phyloP scores from a whole-genome alignment of 92 coral and sea anemone species.

The Zoanthus solanderi region DNA sequence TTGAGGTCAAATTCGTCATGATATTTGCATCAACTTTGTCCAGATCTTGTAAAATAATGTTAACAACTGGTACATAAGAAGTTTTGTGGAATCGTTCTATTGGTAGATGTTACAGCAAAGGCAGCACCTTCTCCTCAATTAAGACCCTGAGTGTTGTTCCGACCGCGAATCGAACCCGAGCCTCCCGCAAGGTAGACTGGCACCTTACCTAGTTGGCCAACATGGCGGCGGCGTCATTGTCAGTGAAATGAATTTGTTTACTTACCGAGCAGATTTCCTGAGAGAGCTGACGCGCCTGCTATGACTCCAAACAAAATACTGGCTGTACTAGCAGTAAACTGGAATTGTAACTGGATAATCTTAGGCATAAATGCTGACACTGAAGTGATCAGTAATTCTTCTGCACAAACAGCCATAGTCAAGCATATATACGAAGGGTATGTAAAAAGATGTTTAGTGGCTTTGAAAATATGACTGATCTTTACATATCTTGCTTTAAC shows the following conservation, averaged over 20 bases:
- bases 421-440: constrained; percentile 70
- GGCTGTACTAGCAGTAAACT: constrained; percentile 59
- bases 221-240: too few relatives aligned
- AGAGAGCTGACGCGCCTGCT: constrained; percentile 67
- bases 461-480: constrained; percentile 72
- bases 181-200: too few relatives aligned
- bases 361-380: constrained; percentile 83
- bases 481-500: constrained; percentile 55
- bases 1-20: constrained; percentile 75
- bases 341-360: constrained; percentile 73
- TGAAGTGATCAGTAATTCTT: constrained; percentile 67
- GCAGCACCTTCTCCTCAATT: too few relatives aligned
- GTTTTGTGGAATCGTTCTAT: too few relatives aligned
- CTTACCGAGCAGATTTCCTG: constrained; percentile 85
- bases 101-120: too few relatives aligned
- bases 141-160: too few relatives aligned
- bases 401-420: constrained; percentile 74
- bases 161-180: too few relatives aligned
- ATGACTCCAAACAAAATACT: constrained; percentile 77
- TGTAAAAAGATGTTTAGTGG: constrained; percentile 72
- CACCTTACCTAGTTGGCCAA: too few relatives aligned
- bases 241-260: neutral
- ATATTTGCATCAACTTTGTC: too few relatives aligned
- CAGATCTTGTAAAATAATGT: too few relatives aligned
- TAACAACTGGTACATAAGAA: too few relatives aligned